These are phyloP conservation scores for Drosophila aff. DNA, from an alignment of 1,140 invertebrate species.

Conservation along the genomic window DNA sequence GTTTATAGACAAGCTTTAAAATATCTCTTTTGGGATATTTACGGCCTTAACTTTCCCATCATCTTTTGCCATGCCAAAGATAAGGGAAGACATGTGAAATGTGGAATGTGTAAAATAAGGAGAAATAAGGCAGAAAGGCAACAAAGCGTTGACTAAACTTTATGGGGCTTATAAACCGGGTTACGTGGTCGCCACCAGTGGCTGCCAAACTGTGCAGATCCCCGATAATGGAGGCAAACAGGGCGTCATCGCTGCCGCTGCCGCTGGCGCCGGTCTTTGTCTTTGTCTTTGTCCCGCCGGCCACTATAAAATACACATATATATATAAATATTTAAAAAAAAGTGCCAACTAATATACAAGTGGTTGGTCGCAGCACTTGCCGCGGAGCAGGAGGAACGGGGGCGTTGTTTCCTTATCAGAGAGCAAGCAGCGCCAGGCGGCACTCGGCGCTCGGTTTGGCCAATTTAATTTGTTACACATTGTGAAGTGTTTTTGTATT, in stretches of 20 bases:
- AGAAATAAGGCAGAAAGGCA: not conserved
- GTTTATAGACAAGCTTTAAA: too few species aligned
- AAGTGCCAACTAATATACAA: conserved; percentile 27
- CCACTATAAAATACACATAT: conserved; percentile 25
- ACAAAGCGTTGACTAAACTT: conserved; percentile 9
- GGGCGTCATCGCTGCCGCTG: conserved; percentile 46
- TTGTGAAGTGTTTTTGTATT: conserved; percentile 28
- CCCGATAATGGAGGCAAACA: conserved; percentile 65
- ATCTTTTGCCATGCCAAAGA: too few species aligned
- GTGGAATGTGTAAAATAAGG: not conserved
- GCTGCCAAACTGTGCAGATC: conserved; percentile 32
- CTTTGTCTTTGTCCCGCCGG: conserved; percentile 48
- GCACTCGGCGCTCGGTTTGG: conserved; percentile 22
- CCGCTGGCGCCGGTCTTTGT: conserved; percentile 55
- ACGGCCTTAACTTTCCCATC: too few species aligned
- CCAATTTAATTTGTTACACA: conserved; percentile 66
- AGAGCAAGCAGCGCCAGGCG: conserved; percentile 25
- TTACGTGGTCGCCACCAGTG: conserved; percentile 39
- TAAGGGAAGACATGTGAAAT: too few species aligned
- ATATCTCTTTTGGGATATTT: too few species aligned
- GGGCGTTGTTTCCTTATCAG: conserved; percentile 30
- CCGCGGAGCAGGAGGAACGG: too few species aligned
- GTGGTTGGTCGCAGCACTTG: not conserved
- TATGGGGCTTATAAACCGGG: conserved; percentile 33
- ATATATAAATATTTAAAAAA: not conserved